Conservation (phyloP, 2,888 invertebrate species). For the Torymus texanus region DNA sequence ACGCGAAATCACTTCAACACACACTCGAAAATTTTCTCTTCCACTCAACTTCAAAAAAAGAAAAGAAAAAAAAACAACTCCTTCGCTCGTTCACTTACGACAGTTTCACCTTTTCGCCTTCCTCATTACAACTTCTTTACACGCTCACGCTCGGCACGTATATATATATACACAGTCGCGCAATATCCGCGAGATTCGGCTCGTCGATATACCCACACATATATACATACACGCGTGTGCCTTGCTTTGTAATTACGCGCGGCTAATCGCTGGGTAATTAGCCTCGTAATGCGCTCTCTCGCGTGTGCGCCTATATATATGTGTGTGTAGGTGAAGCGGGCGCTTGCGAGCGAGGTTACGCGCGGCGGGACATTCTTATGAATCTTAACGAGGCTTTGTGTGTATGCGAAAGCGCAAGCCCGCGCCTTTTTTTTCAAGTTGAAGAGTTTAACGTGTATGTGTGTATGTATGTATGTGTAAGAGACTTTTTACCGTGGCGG, state of each 20-base stretch:
- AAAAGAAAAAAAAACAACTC: not conserved
- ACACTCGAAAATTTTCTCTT: not conserved
- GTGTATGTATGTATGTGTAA: too few species aligned
- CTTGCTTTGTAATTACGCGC: conserved; percentile 32
- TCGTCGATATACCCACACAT: not conserved
- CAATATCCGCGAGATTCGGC: not conserved
- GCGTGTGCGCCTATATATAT: too few species aligned
- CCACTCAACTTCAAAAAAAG: not conserved
- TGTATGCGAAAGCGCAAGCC: conserved; percentile 11
- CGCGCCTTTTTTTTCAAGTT: conserved; percentile 6
- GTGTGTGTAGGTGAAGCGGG: not conserved
- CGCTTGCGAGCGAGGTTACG: conserved; percentile 5
- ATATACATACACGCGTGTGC: not conserved
- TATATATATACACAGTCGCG: not conserved
- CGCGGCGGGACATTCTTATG: conserved; percentile 57
- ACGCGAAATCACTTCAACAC: not conserved
- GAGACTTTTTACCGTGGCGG: too few species aligned
- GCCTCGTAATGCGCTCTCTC: conserved; percentile 20
- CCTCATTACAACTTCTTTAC: conserved; percentile 30
- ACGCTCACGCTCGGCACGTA: not conserved
- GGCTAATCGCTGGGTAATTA: conserved; percentile 53
- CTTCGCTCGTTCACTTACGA: not conserved
- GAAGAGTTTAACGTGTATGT: too few species aligned
- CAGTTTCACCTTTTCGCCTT: not conserved
- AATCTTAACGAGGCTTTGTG: conserved; percentile 59